These are phyloP conservation scores for Lethocerus indicus DNA, from an alignment of 1,140 invertebrate species.

Conservation along the genomic window DNA sequence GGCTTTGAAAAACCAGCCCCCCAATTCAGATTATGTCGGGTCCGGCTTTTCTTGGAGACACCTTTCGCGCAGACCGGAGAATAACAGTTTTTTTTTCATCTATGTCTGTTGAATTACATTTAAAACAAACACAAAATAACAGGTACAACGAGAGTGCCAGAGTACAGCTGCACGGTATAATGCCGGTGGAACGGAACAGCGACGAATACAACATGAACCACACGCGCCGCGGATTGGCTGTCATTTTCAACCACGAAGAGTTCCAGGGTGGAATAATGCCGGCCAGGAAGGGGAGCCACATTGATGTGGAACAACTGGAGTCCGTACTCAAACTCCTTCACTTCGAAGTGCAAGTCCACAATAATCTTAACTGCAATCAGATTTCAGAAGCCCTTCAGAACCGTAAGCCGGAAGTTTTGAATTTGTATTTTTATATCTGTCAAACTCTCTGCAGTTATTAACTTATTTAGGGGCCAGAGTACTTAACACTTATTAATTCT, in stretches of 20 bases:
- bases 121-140: too few relatives aligned
- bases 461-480: too few relatives aligned
- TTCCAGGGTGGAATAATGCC: conserved; percentile 34
- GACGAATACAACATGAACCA: conserved; percentile 78
- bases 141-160: too few relatives aligned
- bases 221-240: conserved; percentile 53
- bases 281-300: conserved; percentile 25
- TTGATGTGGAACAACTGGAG: conserved; percentile 26
- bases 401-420: conserved; percentile 3
- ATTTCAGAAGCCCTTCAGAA: background rate
- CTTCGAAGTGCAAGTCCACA: conserved; percentile 42
- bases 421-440: background rate
- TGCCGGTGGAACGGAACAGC: conserved; percentile 48
- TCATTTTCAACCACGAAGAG: conserved; percentile 82
- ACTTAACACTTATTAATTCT: too few relatives aligned
- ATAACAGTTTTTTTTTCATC: too few relatives aligned
- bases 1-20: too few relatives aligned
- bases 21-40: too few relatives aligned
- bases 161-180: conserved; percentile 17
- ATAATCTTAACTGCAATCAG: conserved; percentile 42
- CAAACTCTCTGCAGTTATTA: background rate
- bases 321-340: conserved; percentile 43
- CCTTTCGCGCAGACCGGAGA: too few relatives aligned
- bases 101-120: too few relatives aligned
- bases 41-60: too few relatives aligned